Percentiles rank a stretch among this genome's conserved stretches.
Evolutionary conservation across 1,140 invertebrate species (phyloP).

Genomic region (Drosophila tsacasi): DNA sequence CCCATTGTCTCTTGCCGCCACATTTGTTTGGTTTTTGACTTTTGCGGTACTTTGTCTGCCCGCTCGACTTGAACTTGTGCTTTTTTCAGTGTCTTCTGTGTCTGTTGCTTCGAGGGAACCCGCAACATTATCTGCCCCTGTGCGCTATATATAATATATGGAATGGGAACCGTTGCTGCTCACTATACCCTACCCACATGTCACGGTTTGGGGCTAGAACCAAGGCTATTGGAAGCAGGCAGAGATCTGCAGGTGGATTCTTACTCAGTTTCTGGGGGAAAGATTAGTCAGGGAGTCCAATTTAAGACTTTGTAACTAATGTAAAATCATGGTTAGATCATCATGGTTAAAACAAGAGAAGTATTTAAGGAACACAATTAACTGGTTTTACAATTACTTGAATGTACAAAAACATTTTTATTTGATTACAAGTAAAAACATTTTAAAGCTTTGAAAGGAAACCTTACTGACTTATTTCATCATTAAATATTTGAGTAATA

Average conservation of each 20-base stretch:
- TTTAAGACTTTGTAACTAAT: not conserved
- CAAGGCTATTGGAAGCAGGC: not conserved
- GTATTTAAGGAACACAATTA: not conserved
- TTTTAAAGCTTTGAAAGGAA: not conserved
- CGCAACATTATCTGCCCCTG: constrained; percentile 64
- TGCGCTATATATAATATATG: constrained; percentile 26
- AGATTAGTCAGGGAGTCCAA: rapidly evolving
- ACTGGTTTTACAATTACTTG: not conserved
- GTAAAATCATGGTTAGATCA: too few relatives aligned
- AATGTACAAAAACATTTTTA: not conserved
- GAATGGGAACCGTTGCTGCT: constrained; percentile 66
- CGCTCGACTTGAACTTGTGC: constrained; percentile 79
- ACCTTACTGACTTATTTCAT: not conserved
- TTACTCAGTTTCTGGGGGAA: not conserved
- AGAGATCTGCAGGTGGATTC: constrained; percentile 11
- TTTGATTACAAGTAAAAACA: not conserved
- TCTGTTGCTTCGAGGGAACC: constrained; percentile 35
- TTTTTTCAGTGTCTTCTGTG: not conserved
- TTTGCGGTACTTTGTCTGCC: constrained; percentile 80
- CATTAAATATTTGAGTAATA: not conserved
- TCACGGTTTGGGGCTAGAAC: constrained; percentile 1
- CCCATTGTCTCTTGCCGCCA: constrained; percentile 62
- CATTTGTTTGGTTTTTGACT: constrained; percentile 81
- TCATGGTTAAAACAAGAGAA: not conserved
- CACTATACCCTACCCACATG: constrained; percentile 51